Base-by-base conservation (phyloP, 2,797 vertebrate genomes). In the Loriculus beryllinus region DNA sequence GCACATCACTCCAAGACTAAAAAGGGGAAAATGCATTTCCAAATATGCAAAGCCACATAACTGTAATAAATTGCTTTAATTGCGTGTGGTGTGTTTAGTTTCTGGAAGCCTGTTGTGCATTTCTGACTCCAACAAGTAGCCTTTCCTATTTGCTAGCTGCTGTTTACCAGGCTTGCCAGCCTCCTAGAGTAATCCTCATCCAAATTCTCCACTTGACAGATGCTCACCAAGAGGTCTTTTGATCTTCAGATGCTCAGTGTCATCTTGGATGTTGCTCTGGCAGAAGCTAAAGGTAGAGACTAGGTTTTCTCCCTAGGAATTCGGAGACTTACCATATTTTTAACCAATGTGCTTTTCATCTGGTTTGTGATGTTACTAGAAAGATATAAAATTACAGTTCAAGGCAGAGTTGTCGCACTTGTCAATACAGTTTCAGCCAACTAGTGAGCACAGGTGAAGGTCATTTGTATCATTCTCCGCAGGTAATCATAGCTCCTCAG, bases 21-120 rank as follows among this genome's bases (percentile, higher is more conserved):
- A 88, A 82, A 70, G 42, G 70, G 65, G 29, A 14, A 86, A 88
- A 88, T 63, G 42, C 35, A 18, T 70, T 94, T 94, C 52, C 82
- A 79, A 88, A 65, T 86, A 57, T 82, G 64, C 18, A 4, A 88
- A 91, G 57, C 80, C 76, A 35, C 40, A 12, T 64, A 92, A 86
- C 75, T 94, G 39, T 78, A 95, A 82, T 91, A 88, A 92, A 84
- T 92, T 51, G 70, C 82, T 92, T 88, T 96, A 90, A 92, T 94
- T 95, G 63, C 4, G 0, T 76, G 20, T 64, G 39, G 31, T 28
- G 63, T 59, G 47, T 78, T 78, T 87, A 71, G 54, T 82, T 92
- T 91, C 77, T 92, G 82, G 59, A 84, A 93, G 39, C 59, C 56
- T 82, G 1, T 67, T 82, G 54, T 63, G 63, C 28, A 4, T 86